These are phyloP conservation scores for Drosophila athabasca DNA, from an alignment of 1,140 invertebrate species.

Conservation along the genomic window DNA sequence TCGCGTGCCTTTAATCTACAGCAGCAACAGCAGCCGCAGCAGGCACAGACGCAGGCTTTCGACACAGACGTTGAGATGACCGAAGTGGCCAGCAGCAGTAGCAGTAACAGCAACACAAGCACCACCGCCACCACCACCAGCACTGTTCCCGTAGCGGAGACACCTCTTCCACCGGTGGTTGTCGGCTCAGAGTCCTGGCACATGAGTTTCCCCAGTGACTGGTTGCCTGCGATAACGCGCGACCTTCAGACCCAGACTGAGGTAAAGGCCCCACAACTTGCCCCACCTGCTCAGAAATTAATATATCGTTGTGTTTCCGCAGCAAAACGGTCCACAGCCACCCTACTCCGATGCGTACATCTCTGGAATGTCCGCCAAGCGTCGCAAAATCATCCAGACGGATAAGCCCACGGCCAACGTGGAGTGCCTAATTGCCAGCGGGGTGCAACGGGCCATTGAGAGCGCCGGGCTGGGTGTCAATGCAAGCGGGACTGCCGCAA, in stretches of 20 bases:
- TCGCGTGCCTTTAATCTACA: constrained; percentile 39
- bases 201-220: constrained; percentile 86
- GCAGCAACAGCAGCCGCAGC: constrained; percentile 16
- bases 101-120: not conserved
- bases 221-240: constrained; percentile 91
- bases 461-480: constrained; percentile 81
- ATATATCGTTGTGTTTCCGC: not conserved
- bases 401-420: constrained; percentile 84
- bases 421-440: constrained; percentile 82
- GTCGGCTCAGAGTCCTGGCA: constrained; percentile 86
- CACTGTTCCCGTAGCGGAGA: constrained; percentile 29
- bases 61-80: constrained; percentile 75
- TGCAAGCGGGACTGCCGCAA: constrained; percentile 74
- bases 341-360: constrained; percentile 92
- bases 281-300: not conserved
- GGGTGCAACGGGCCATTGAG: constrained; percentile 85
- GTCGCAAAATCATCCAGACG: constrained; percentile 88
- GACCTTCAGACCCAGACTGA: constrained; percentile 88
- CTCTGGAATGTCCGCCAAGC: constrained; percentile 91
- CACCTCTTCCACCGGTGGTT: constrained; percentile 84
- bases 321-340: constrained; percentile 48
- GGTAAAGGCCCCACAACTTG: constrained; percentile 73
- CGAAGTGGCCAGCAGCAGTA: constrained; percentile 47
- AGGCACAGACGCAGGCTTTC: constrained; percentile 15
- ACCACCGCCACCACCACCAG: constrained; percentile 29